phyloP scores from a whole-genome alignment of 2,888 invertebrate genomes.

The Eucriotettix oculatus region DNA sequence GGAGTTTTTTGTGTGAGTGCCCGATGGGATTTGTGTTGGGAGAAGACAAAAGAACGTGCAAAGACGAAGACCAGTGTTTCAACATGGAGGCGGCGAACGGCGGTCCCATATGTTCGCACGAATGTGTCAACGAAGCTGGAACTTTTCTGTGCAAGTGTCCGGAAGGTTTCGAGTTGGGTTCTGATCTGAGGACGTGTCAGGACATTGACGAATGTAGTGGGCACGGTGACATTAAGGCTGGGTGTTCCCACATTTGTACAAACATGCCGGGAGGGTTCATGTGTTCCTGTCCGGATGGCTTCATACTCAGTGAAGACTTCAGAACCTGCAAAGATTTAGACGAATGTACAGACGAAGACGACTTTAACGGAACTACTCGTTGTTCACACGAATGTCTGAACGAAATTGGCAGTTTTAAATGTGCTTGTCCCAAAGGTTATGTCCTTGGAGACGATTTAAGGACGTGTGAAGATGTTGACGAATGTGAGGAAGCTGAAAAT shows the following conservation, averaged over 20 bases:
- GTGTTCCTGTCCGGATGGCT: conserved; percentile 20
- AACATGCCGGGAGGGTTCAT: conserved; percentile 20
- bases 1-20: conserved; percentile 34
- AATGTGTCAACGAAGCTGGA: conserved; percentile 18
- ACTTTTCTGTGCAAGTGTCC: conserved; percentile 12
- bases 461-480: conserved; percentile 29
- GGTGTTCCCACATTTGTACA: conserved; percentile 24
- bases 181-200: conserved; percentile 9
- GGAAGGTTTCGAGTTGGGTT: conserved; percentile 5
- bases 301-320: conserved; percentile 20
- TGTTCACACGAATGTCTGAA: conserved; percentile 41
- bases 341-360: conserved; percentile 4
- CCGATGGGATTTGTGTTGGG: conserved; percentile 23
- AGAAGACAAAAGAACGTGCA: conserved; percentile 20
- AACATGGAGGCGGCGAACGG: conserved; percentile 17
- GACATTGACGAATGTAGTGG: conserved; percentile 21
- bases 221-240: conserved; percentile 19
- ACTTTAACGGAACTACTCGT: background rate
- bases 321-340: conserved; percentile 9
- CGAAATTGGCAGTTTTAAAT: conserved; percentile 42
- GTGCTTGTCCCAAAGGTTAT: conserved; percentile 32
- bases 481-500: conserved; percentile 23
- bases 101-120: conserved; percentile 20
- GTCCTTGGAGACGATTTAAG: conserved; percentile 24
- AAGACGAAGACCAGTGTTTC: conserved; percentile 27